Base-by-base conservation (phyloP, 2,113 vertebrate genomes). In the Mobula birostris region DNA sequence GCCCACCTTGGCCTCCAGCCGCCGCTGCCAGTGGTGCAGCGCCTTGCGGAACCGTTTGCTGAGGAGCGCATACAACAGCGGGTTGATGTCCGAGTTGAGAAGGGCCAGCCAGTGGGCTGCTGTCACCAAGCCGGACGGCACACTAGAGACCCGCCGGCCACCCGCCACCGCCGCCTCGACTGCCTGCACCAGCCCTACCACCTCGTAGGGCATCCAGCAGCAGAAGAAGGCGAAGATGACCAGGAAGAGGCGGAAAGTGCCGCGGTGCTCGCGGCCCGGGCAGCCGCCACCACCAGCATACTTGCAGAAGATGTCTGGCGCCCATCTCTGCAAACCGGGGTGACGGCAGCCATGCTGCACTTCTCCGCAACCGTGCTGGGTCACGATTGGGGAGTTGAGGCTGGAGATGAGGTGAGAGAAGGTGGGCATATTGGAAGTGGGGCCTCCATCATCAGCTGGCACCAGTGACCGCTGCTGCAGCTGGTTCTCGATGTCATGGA, bases 81-180 rank as follows among this genome's bases (percentile, higher is more conserved):
- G 97, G 88, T 97, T 98, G 94, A 98, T 96, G 95, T 97, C 97
- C 0, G 97, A 98, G 96, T 97, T 98, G 88, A 97, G 96, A 94
- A 98, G 94, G 88, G 97, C 95, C 94, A 98, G 95, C 96, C 96
- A 97, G 95, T 97, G 97, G 0, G 97, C 97, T 76, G 97, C 96
- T 58, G 97, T 98, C 0, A 98, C 94, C 2, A 95, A 96, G 2
- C 95, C 95, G 2, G 95, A 94, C 0, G 97, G 96, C 32, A 98
- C 94, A 0, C 96, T 95, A 77, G 94, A 97, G 91, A 95, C 94
- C 2, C 91, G 94, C 27, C 14, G n/a, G n/a, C 61, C 5, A n/a
- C 95, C 95, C 9, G 95, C 95, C 32, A 97, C 94, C 0, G 96
- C 97, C 0, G 94, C 95, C 95, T 97, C 97, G 14, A 96, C 95